Base-by-base conservation (phyloP, 2,888 invertebrate genomes). In the Melanotus villosus region DNA sequence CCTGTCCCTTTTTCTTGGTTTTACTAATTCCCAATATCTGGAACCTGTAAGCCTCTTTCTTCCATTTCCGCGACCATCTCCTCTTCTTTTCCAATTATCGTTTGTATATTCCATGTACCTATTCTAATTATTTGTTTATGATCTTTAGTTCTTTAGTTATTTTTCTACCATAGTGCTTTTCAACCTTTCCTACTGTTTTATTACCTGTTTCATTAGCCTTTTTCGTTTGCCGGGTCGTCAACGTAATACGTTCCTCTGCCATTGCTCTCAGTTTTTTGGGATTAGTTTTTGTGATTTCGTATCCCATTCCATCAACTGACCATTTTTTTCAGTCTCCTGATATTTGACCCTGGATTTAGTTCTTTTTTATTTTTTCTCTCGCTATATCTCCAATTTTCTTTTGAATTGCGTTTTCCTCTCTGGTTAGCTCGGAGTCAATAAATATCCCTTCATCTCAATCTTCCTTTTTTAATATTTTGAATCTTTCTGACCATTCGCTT, bases 401-500 rank as follows among this genome's bases (percentile, higher is more conserved):
- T 38, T 38, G 38, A 38, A 38, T 38, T 38, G 38, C 38, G n/a
- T n/a, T 38, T 38, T 38, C 14, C 38, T 38, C 14, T 38, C n/a
- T 10, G 38, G 38, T 38, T 26, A 26, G 26, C 7, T 26, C 26
- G 3, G 26, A 26, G 26, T 26, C 26, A 26, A 26, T 5, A 26
- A 26, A 26, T 26, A 7, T 26, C 26, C 3, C 7, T 26, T 38
- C 38, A 3, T 38, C 10, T 38, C 38, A 38, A 38, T 38, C 38
- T 10, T 38, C 38, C n/a, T 38, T 38, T 14, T 38, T 38, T 14
- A 38, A 38, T 38, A 38, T 38, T n/a, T 14, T 38, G n/a, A 12
- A 3, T 38, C 10, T 38, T 14, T 38, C 38, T 38, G 38, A 14
- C 14, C 38, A 38, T 14, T 38, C 26, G 7, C 7, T 26, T 3